phyloP scores from a whole-genome alignment of 2,888 invertebrate species.

The Agrochola lychnidis region DNA sequence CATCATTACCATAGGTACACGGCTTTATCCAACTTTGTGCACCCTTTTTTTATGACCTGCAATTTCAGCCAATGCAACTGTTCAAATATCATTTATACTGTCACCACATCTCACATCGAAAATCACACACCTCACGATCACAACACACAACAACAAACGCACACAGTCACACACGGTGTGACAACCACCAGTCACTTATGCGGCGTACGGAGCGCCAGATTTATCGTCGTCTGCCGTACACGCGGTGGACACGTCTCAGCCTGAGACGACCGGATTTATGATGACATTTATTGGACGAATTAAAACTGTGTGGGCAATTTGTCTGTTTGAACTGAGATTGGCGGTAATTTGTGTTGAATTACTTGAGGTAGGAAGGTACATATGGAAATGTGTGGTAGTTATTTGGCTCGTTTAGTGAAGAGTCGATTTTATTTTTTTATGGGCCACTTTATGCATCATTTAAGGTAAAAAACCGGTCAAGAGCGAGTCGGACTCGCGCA shows the following conservation, averaged over 20 bases:
- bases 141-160: conserved; percentile 10
- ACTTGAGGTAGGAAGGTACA: conserved; percentile 8
- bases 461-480: too few species aligned
- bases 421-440: neutral
- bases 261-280: conserved; percentile 79
- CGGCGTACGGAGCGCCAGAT: conserved; percentile 78
- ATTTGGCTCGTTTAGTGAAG: neutral
- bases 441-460: neutral
- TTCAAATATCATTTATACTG: too few species aligned
- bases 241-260: conserved; percentile 75
- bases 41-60: too few species aligned
- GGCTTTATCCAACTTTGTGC: too few species aligned
- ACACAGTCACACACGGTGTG: conserved; percentile 67
- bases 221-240: conserved; percentile 82
- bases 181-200: conserved; percentile 71
- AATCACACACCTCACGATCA: neutral
- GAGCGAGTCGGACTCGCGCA: too few species aligned
- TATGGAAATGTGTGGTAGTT: neutral
- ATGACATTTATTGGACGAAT: conserved; percentile 79
- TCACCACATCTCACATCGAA: neutral
- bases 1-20: too few species aligned
- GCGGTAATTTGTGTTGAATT: conserved; percentile 24
- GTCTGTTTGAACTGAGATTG: conserved; percentile 46
- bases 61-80: too few species aligned
- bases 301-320: conserved; percentile 69